A percentile compares a stretch with the other conserved stretches of the same genome.
These are phyloP conservation scores for Pachymerium ferrugineum DNA, from an alignment of 2,888 invertebrate species.

Conservation along the genomic window DNA sequence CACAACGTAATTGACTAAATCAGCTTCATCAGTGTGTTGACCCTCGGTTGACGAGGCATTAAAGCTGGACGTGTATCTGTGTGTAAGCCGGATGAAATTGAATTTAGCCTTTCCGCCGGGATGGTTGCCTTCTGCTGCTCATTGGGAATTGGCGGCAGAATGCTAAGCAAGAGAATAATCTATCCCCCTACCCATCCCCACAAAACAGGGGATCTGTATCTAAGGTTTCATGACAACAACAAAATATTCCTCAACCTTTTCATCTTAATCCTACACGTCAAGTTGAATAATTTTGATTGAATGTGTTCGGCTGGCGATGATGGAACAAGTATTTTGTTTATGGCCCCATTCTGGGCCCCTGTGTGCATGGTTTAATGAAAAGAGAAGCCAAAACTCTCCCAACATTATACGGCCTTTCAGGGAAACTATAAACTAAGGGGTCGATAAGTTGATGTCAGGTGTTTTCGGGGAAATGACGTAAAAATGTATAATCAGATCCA, in stretches of 20 bases:
- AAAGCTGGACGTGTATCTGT: conserved; percentile 1
- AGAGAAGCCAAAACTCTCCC: background rate
- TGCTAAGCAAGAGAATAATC: background rate
- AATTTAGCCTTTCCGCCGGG: conserved; percentile 8
- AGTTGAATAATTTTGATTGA: background rate
- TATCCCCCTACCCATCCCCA: too few relatives aligned
- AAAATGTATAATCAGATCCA: background rate
- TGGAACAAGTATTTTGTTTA: background rate
- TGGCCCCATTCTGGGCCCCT: background rate
- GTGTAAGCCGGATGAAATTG: conserved; percentile 13
- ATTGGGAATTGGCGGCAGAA: background rate
- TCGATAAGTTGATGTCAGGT: conserved; percentile 13
- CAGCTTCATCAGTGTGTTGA: conserved; percentile 13
- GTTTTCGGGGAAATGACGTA: background rate
- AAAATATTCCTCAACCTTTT: too few relatives aligned
- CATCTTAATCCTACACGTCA: background rate
- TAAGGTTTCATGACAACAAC: too few relatives aligned
- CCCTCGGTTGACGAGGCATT: conserved; percentile 3
- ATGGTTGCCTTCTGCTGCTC: background rate
- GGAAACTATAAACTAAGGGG: conserved; percentile 13
- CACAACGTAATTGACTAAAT: conserved; percentile 8
- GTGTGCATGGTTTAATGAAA: background rate
- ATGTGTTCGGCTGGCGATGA: background rate
- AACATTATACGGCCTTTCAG: background rate
- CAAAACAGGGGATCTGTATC: too few relatives aligned